These are phyloP conservation scores for Mellivora capensis DNA, from an alignment of 2,113 vertebrate genomes.

Conservation along the genomic window DNA sequence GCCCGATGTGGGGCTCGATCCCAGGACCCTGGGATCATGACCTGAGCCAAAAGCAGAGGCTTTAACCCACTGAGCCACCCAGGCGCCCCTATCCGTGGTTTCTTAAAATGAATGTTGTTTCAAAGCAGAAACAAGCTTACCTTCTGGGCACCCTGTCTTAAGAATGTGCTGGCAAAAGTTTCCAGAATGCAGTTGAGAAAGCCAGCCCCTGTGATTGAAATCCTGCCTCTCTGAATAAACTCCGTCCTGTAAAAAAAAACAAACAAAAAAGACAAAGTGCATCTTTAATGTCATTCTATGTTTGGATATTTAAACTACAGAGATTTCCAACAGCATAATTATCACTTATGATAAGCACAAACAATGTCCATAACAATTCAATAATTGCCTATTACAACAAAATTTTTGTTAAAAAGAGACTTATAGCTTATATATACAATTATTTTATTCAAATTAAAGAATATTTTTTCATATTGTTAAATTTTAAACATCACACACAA, in stretches of 20 bases:
- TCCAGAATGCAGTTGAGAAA: constrained; percentile 75
- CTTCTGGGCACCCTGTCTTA: constrained; percentile 75
- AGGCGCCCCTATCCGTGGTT: background rate
- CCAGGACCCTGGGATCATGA: too few relatives aligned
- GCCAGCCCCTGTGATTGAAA: constrained; percentile 74
- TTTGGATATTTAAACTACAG: constrained; percentile 23
- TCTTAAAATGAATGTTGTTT: constrained; percentile 26
- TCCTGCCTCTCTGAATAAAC: constrained; percentile 72
- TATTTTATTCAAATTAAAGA: background rate
- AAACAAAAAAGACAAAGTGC: background rate
- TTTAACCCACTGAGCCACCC: too few relatives aligned
- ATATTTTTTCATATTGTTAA: background rate
- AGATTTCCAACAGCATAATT: constrained; percentile 39
- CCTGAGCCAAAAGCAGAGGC: too few relatives aligned
- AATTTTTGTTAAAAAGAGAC: constrained; percentile 4
- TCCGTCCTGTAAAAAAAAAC: constrained; percentile 65
- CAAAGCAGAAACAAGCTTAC: constrained; percentile 53
- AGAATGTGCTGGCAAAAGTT: constrained; percentile 71
- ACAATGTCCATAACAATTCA: constrained; percentile 40
- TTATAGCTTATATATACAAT: background rate
- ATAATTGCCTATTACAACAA: background rate
- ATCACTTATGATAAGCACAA: constrained; percentile 11
- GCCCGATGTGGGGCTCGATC: too few relatives aligned
- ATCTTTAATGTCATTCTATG: background rate
- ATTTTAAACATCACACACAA: background rate